Base-by-base conservation (phyloP, 2,797 vertebrate species). In the Molossus molossus region DNA sequence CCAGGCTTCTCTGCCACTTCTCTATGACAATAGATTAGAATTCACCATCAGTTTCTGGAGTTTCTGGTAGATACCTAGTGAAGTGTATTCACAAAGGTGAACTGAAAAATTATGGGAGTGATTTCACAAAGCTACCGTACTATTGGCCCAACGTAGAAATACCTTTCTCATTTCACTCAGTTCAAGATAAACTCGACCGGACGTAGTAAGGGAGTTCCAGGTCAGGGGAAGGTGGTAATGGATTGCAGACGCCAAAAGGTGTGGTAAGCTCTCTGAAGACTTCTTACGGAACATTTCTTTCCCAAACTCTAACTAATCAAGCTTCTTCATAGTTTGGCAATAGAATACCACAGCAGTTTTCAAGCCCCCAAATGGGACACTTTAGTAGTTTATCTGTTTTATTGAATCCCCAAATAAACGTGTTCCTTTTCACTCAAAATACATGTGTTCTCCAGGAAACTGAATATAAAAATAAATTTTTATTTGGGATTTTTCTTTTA, bases 361-460 rank as follows among this genome's bases (percentile, higher is more conserved):
- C 0, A 86, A 86, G 27, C 5, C 13, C 45, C 55, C 70, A 73
- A 69, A 25, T 3, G 40, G 60, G 20, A 33, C n/a, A 14, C 50
- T 67, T 67, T 23, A 45, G 5, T 69, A 70, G 53, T 60, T 75
- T 58, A 65, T 72, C 20, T 50, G 29, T 48, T 3, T 77, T 79
- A 40, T 3, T 69, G 12, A 64, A 64, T 33, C 23, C 21, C 57
- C 53, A 40, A 33, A 77, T 23, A 64, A 80, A 23, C 1, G 25
- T 25, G 1, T 64, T 72, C 1, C 10, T 91, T 93, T 90, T 64
- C 53, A 73, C 17, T 90, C 37, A 87, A 90, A 77, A 81, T 89
- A 1, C 17, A n/a, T 37, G 58, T 45, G 12, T 75, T 91, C 23
- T 87, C 20, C 13, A 80, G 45, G 14, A 58, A 91, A n/a, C 25